These are phyloP conservation scores for Notothenia coriiceps DNA, from an alignment of 2,113 vertebrate genomes.

Conservation along the genomic window DNA sequence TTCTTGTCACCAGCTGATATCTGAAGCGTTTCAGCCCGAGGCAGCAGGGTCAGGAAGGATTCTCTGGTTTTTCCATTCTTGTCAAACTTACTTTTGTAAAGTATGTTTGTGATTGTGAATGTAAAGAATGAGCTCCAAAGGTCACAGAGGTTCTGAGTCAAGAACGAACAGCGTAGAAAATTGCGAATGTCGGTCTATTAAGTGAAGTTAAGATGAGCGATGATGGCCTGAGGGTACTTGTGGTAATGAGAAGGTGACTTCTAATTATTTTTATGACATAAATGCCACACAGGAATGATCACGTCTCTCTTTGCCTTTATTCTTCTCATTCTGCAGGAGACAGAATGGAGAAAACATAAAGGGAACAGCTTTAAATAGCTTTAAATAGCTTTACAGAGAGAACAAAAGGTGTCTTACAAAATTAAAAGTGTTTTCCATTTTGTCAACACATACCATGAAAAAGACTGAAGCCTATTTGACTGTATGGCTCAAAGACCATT, in stretches of 20 bases:
- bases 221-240: background rate
- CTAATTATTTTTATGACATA: conserved; percentile 21
- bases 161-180: background rate
- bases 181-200: background rate
- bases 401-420: too few species aligned
- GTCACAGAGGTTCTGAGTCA: background rate
- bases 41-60: conserved; percentile 4
- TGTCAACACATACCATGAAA: background rate
- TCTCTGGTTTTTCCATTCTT: conserved; percentile 9
- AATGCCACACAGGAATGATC: background rate
- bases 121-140: conserved; percentile 31
- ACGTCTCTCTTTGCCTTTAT: conserved; percentile 9
- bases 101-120: background rate
- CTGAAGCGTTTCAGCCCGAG: conserved; percentile 42
- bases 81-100: conserved; percentile 37
- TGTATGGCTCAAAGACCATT: too few species aligned
- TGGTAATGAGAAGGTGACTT: conserved; percentile 10
- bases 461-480: background rate
- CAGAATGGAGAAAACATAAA: background rate
- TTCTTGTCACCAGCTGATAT: conserved; percentile 15
- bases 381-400: background rate
- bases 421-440: background rate
- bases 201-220: background rate
- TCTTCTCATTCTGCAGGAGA: background rate
- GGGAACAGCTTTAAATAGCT: background rate